Percentiles rank a stretch among this genome's conserved stretches.
Evolutionary conservation across 2,113 vertebrate species (phyloP).

Genomic region (Chloebia gouldiae): DNA sequence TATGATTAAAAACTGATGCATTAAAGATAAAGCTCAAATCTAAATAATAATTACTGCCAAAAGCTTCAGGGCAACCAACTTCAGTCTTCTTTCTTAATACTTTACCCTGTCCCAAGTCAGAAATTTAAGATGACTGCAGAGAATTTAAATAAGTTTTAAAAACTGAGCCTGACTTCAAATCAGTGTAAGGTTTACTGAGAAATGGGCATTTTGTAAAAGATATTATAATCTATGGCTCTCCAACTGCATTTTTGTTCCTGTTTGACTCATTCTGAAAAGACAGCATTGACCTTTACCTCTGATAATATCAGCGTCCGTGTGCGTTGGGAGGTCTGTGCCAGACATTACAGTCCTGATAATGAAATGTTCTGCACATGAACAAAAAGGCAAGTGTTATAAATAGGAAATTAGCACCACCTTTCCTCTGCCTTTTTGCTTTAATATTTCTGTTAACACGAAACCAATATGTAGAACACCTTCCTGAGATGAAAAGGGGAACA

Average conservation of each 20-base stretch:
- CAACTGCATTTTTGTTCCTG: not conserved
- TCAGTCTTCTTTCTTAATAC: not conserved
- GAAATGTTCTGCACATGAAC: conserved; percentile 13
- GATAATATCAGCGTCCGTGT: not conserved
- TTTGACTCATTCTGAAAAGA: not conserved
- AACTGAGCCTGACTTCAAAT: conserved; percentile 3
- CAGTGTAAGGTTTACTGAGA: not conserved
- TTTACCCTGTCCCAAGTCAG: not conserved
- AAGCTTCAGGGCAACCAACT: not conserved
- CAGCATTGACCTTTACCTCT: not conserved
- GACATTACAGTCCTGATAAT: not conserved
- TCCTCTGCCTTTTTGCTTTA: conserved; percentile 13
- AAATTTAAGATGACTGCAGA: conserved; percentile 50
- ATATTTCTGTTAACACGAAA: conserved; percentile 31
- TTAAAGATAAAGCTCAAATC: conserved; percentile 27
- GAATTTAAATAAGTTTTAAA: conserved; percentile 33
- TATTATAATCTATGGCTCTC: not conserved
- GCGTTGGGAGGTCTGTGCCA: not conserved
- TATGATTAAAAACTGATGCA: conserved; percentile 25
- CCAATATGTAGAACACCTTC: not conserved
- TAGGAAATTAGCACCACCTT: conserved; percentile 20
- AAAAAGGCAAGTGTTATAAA: conserved; percentile 3
- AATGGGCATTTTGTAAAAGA: not conserved
- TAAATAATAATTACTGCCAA: conserved; percentile 44
- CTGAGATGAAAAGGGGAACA: not conserved